Base-by-base conservation (phyloP, 1,140 invertebrate species). In the Stenopsyche tienmushanensis region DNA sequence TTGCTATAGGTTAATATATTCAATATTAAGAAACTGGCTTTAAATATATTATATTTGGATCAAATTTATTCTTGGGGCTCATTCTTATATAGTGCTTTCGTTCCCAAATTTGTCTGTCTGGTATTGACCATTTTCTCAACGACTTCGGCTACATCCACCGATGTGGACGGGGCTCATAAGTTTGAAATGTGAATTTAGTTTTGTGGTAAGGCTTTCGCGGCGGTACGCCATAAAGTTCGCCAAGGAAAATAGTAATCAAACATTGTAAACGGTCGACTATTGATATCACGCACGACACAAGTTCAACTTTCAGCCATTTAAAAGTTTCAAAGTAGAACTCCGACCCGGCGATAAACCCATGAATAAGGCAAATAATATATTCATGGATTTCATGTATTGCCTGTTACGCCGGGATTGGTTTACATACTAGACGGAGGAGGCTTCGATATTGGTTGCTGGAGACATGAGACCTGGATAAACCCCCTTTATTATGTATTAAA, bases 331-430 rank as follows among this genome's bases (percentile, higher is more conserved):
- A 65, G 57, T 69, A 52, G 55, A 66, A 44, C 1, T 1, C 50
- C 62, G 44, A 54, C 9, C 62, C 41, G 18, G 20, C 57, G 52
- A 69, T 65, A 58, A 69, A 52, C 45, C 44, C 42, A 45, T 64
- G 60, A 66, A 69, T 65, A 64, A 53, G 59, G 57, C 63, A 65
- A 68, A 69, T 68, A 68, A 68, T 68, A 60, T 68, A 68, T 68
- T 68, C 66, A 64, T 68, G 55, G 62, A 57, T 45, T 50, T 64
- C 62, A 53, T 54, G 52, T 64, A 54, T 54, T 64, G 50, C 41
- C 39, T 55, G 41, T 62, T 67, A 55, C 42, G 59, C 24, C 44
- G 59, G 50, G 62, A 63, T 67, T 63, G 59, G 50, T 67, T 67
- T 63, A 50, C 59, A 57, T 57, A 41, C 23, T 18, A 67, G 59